phyloP scores from a whole-genome alignment of 2,113 vertebrate species.

The Mus musculus region DNA sequence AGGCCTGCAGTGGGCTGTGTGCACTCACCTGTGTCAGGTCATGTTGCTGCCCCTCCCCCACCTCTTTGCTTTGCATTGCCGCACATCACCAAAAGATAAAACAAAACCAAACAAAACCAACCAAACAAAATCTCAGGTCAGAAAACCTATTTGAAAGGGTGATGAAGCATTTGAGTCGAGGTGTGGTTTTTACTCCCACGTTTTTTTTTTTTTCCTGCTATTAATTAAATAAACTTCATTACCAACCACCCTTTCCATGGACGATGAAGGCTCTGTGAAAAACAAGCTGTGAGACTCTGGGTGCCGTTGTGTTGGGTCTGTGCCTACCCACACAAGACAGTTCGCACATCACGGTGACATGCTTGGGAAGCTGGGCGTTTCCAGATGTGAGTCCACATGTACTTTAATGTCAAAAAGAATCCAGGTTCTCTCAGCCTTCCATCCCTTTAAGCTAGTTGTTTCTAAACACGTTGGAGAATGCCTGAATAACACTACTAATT shows the following conservation, averaged over 20 bases:
- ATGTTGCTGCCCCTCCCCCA: too few relatives aligned
- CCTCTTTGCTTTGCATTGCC: background rate
- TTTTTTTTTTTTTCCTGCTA: slow-evolving; percentile 38
- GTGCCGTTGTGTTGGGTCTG: slow-evolving; percentile 1
- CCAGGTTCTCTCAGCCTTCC: background rate
- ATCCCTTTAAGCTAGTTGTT: slow-evolving; percentile 55
- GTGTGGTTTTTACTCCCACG: slow-evolving; percentile 56
- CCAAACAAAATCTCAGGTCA: background rate
- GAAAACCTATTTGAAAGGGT: slow-evolving; percentile 54
- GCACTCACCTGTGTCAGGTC: background rate
- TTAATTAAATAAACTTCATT: slow-evolving; percentile 69
- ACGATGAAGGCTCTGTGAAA: slow-evolving; percentile 37
- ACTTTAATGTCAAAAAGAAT: background rate
- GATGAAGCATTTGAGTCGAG: slow-evolving; percentile 49
- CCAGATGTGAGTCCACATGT: background rate
- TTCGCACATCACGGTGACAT: slow-evolving; percentile 46
- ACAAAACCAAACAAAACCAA: background rate
- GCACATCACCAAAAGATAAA: background rate
- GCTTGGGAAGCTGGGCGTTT: background rate
- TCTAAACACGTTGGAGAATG: slow-evolving; percentile 45
- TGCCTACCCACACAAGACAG: slow-evolving; percentile 15
- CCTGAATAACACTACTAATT: slow-evolving; percentile 76
- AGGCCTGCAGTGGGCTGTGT: too few relatives aligned
- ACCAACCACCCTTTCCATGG: background rate
- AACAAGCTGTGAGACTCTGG: slow-evolving; percentile 28